Conservation (phyloP, 2,888 invertebrate species). For the Cylloceria caligata region DNA sequence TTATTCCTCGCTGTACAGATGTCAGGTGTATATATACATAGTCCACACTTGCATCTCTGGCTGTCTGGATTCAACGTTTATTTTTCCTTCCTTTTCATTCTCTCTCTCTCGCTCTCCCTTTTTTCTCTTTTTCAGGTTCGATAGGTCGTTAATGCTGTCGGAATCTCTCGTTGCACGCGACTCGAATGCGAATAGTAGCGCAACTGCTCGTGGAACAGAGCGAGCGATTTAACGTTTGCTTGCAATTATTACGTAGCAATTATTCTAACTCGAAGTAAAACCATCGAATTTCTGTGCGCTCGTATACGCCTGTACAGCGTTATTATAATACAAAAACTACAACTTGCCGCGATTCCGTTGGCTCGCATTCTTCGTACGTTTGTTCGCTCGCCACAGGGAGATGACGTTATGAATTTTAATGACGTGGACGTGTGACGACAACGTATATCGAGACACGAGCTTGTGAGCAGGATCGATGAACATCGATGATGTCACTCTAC, state of each 20-base stretch:
- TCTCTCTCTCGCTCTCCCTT: constrained; percentile 1
- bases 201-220: constrained; percentile 15
- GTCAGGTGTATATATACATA: background rate
- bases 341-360: constrained; percentile 19
- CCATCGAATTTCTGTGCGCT: constrained; percentile 32
- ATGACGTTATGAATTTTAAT: constrained; percentile 62
- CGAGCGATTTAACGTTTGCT: constrained; percentile 22
- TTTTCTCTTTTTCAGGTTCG: constrained; percentile 11
- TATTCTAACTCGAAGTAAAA: constrained; percentile 50
- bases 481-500: constrained; percentile 64
- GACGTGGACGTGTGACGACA: constrained; percentile 52
- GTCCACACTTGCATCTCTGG: background rate
- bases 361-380: constrained; percentile 19
- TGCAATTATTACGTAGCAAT: constrained; percentile 59
- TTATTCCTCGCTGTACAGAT: constrained; percentile 28
- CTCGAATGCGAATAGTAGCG: constrained; percentile 31
- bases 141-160: constrained; percentile 24
- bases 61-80: background rate
- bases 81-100: constrained; percentile 8
- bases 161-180: constrained; percentile 51
- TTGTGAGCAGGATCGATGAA: constrained; percentile 54
- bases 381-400: constrained; percentile 27
- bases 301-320: background rate
- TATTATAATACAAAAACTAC: constrained; percentile 24
- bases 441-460: constrained; percentile 45